These are phyloP conservation scores for Galerucella calmariensis DNA, from an alignment of 2,888 invertebrate species.

Conservation along the genomic window DNA sequence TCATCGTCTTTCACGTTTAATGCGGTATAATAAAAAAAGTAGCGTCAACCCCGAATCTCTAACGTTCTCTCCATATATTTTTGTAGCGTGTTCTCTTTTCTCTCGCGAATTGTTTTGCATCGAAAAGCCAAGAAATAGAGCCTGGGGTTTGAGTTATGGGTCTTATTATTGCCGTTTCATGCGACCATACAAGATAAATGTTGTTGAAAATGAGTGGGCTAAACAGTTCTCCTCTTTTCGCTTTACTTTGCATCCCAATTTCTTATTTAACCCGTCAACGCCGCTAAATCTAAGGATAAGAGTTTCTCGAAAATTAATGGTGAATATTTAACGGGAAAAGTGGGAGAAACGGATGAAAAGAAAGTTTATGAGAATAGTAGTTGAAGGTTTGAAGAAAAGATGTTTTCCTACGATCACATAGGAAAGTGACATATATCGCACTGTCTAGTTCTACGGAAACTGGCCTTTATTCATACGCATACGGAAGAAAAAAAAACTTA, in stretches of 20 bases:
- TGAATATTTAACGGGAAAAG: background rate
- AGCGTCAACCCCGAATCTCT: constrained; percentile 12
- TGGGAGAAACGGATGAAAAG: background rate
- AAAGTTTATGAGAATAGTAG: too few species aligned
- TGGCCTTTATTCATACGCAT: too few species aligned
- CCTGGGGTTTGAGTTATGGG: constrained; percentile 60
- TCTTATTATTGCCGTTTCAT: constrained; percentile 63
- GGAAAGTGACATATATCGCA: too few species aligned
- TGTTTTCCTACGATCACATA: too few species aligned
- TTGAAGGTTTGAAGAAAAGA: too few species aligned
- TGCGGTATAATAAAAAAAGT: background rate
- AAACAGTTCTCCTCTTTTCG: constrained; percentile 41
- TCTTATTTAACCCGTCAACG: constrained; percentile 15
- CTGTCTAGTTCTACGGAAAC: too few species aligned
- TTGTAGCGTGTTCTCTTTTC: constrained; percentile 9
- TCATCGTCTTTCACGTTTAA: background rate
- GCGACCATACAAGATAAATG: constrained; percentile 63
- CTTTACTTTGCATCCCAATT: constrained; percentile 29
- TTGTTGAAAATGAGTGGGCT: constrained; percentile 62
- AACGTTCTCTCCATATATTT: constrained; percentile 28
- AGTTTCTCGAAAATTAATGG: background rate
- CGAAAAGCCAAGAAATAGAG: constrained; percentile 39
- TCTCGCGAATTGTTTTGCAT: constrained; percentile 43
- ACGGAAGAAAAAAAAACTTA: too few species aligned
- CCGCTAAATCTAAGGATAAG: constrained; percentile 5